Conservation (phyloP, 2,888 invertebrate species). For the Mesorhabditis belari region DNA sequence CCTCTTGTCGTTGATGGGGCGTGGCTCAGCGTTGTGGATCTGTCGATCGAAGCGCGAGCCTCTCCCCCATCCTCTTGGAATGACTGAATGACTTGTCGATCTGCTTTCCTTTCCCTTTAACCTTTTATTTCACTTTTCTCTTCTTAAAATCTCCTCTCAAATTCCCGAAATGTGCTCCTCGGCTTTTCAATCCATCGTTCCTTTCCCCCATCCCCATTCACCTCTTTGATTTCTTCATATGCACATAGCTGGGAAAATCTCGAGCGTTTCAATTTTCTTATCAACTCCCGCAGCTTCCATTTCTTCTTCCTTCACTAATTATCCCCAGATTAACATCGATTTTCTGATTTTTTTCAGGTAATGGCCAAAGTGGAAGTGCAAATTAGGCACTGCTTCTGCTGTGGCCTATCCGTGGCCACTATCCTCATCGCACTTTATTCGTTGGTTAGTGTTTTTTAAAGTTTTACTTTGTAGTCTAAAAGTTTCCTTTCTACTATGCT, state of each 20-base stretch:
- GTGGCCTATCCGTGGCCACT: conserved; percentile 47
- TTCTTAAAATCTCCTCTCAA: too few species aligned
- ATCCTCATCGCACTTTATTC: conserved; percentile 50
- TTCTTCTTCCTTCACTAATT: not conserved
- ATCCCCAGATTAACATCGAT: not conserved
- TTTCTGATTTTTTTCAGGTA: not conserved
- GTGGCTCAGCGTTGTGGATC: too few species aligned
- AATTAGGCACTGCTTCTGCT: conserved; percentile 51
- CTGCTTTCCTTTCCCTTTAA: too few species aligned
- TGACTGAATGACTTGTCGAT: too few species aligned
- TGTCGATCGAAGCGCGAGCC: too few species aligned
- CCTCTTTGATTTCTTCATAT: not conserved
- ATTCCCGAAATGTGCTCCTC: too few species aligned
- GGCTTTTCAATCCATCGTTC: not conserved
- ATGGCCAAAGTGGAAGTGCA: conserved; percentile 51
- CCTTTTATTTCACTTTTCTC: too few species aligned
- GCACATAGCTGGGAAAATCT: not conserved
- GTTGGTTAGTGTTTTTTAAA: conserved; percentile 39
- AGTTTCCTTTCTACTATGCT: too few species aligned
- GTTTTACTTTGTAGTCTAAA: too few species aligned
- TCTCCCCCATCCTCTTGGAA: too few species aligned
- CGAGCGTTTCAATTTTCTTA: too few species aligned
- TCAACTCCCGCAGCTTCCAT: not conserved
- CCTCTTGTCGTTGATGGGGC: too few species aligned
- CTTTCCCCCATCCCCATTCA: not conserved